These are phyloP conservation scores for Apodemia mormo DNA, from an alignment of 2,888 invertebrate species.

Conservation along the genomic window DNA sequence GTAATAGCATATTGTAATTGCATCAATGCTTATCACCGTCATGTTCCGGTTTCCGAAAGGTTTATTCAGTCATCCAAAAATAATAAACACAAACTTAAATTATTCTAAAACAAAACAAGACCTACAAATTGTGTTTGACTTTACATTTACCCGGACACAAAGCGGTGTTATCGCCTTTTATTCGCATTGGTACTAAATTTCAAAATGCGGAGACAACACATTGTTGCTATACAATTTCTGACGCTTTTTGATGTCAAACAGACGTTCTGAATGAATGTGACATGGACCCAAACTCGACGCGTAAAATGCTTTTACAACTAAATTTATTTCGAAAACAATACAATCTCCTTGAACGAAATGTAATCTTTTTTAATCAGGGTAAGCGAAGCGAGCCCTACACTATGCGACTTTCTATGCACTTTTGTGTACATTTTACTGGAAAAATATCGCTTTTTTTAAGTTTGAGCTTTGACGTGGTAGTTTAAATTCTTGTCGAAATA, in stretches of 20 bases:
- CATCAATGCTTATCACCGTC: no score
- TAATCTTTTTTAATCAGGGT: background rate
- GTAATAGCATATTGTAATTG: no score
- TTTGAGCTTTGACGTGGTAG: no score
- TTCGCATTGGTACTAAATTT: background rate
- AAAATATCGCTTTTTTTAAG: no score
- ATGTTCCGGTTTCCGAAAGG: no score
- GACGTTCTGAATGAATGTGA: background rate
- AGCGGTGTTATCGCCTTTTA: constrained; percentile 4
- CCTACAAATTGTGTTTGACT: background rate
- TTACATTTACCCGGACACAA: background rate
- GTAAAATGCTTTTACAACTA: background rate
- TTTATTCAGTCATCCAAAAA: no score
- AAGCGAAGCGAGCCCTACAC: background rate
- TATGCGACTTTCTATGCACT: background rate
- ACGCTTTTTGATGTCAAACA: background rate
- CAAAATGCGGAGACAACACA: background rate
- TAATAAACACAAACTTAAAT: no score
- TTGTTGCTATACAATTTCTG: background rate
- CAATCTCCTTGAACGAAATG: background rate
- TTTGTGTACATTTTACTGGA: no score
- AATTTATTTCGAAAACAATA: background rate
- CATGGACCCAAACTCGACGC: background rate
- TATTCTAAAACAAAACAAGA: no score
- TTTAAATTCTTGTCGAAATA: no score